Evolutionary conservation across 2,888 invertebrate species (phyloP).

Genomic region (Acanthosepion esculentum): DNA sequence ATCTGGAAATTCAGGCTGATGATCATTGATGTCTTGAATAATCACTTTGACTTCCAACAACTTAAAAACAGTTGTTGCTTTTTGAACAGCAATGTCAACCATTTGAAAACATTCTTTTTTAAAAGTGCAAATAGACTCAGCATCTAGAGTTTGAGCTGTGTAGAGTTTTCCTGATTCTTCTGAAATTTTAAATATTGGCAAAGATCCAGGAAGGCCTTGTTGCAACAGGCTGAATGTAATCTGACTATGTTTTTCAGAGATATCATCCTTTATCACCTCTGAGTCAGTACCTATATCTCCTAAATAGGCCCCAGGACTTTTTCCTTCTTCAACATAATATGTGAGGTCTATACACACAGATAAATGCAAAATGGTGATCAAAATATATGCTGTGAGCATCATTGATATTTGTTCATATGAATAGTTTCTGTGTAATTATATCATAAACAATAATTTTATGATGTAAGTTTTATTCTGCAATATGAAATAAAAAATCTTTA

Average conservation of each 20-base stretch:
- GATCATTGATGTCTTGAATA: conserved; percentile 1
- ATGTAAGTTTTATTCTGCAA: neutral
- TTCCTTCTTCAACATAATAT: conserved; percentile 4
- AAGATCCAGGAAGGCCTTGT: neutral
- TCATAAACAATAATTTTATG: neutral
- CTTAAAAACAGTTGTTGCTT: conserved; percentile 14
- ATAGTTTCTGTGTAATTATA: neutral
- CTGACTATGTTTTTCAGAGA: neutral
- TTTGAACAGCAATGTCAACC: conserved; percentile 33
- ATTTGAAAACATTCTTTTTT: conserved; percentile 21
- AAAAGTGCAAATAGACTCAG: conserved; percentile 4
- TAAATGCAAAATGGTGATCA: neutral
- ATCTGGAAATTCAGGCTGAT: conserved; percentile 14
- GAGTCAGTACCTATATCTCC: conserved; percentile 9
- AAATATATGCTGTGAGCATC: neutral
- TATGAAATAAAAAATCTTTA: neutral
- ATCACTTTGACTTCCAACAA: conserved; percentile 1
- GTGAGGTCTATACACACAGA: neutral
- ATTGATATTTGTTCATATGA: neutral
- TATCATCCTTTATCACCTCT: neutral
- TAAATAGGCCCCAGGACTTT: neutral
- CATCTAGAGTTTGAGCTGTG: neutral
- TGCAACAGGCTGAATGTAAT: neutral
- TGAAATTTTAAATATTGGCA: neutral
- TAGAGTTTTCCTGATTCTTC: conserved; percentile 23